Evolutionary conservation across 2,888 invertebrate species (phyloP), one percentile per base, ranked within the genome.

Genomic region (Romanomermis culicivorax): DNA sequence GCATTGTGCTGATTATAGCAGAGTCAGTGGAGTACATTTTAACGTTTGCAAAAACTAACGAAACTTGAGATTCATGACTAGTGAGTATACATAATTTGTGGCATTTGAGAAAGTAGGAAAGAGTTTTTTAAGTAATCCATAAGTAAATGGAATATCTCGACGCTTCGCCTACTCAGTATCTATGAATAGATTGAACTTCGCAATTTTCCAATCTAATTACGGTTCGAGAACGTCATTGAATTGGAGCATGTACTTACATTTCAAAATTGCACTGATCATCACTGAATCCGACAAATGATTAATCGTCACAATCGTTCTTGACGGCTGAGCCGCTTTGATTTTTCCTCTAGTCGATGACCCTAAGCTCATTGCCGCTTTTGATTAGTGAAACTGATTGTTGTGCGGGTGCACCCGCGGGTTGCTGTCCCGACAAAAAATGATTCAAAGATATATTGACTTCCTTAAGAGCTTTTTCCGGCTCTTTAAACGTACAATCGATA

Each of bases 401-500:
- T 36, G 36, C 36, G 11, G 17, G 11, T 36, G 36, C 11, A 36
- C 11, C 36, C 36, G 17, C 11, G 17, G 36, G 36, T 36, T 11
- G 36, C 36, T 36, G 36, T 11, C 36, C 11, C 36, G 45, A 7
- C 45, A 45, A n/a, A n/a, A 7, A 11, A n/a, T 45, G 45, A 23
- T 23, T 45, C 17, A 45, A 23, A 11, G 23, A 23, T 7, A 7
- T 45, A 45, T 45, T 45, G 17, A 45, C 11, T 11, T 45, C 45
- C 23, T 45, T 45, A 7, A 23, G 7, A 45, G 23, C 23, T 11
- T 45, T 11, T n/a, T 45, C 45, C 11, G 45, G 45, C 45, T 23
- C 45, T n/a, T 11, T 11, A 56, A 42, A 49, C 4, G n/a, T 20
- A 26, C 29, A 47, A 29, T 53, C 36, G 24, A 53, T 20, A 17